Evolutionary conservation across 2,797 vertebrate species (phyloP).

Genomic region (Cichlasoma orientale): DNA sequence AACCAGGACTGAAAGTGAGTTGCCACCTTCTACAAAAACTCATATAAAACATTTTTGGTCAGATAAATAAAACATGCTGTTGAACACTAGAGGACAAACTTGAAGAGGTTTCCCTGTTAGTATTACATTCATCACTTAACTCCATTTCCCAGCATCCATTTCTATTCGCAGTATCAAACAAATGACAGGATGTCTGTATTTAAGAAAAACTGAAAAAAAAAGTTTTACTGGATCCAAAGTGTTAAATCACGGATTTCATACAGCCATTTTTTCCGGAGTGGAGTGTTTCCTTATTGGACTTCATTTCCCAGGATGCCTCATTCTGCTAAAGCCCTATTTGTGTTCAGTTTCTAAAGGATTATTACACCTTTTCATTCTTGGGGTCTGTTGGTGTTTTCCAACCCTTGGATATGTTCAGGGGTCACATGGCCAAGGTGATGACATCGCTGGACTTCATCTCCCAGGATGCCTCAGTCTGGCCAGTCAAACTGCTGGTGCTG

Average conservation of each 20-base stretch:
- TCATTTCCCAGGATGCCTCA: slow-evolving; percentile 12
- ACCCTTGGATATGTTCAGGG: neutral
- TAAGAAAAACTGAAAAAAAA: neutral
- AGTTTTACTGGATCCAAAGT: neutral
- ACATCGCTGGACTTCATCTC: slow-evolving; percentile 31
- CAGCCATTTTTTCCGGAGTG: neutral
- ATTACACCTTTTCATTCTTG: neutral
- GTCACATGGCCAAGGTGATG: slow-evolving; percentile 16
- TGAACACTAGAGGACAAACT: neutral
- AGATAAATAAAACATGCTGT: neutral
- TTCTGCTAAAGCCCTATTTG: neutral
- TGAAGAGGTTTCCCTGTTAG: neutral
- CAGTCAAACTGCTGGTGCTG: slow-evolving; percentile 19
- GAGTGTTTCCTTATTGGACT: neutral
- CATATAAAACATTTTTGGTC: neutral
- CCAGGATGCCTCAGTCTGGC: slow-evolving; percentile 35
- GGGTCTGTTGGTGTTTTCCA: neutral
- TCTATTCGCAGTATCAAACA: neutral
- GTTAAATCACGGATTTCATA: neutral
- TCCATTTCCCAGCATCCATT: slow-evolving; percentile 45
- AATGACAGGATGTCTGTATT: slow-evolving; percentile 55
- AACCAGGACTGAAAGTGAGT: neutral
- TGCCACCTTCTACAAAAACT: neutral
- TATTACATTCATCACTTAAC: slow-evolving; percentile 26
- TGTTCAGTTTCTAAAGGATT: neutral